A percentile compares a stretch with the other conserved stretches of the same genome.
Conservation (phyloP, 2,888 invertebrate species). For the Monopis laevigella region DNA sequence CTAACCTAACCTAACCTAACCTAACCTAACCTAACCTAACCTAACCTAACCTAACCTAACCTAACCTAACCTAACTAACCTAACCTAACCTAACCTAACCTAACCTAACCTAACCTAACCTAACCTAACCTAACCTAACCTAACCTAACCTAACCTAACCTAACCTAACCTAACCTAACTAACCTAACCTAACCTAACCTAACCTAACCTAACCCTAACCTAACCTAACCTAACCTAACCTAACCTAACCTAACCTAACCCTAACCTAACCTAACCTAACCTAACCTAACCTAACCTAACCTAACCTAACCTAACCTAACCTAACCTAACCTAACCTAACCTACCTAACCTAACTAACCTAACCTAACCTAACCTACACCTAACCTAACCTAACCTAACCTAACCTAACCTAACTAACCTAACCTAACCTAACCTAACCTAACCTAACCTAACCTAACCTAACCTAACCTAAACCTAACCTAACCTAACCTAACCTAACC, state of each 20-base stretch:
- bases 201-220: slow-evolving; percentile 17
- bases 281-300: slow-evolving; percentile 14
- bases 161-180: slow-evolving; percentile 16
- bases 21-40: slow-evolving; percentile 16
- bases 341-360: slow-evolving; percentile 17
- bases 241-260: slow-evolving; percentile 15
- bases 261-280: slow-evolving; percentile 15
- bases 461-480: slow-evolving; percentile 14
- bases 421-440: slow-evolving; percentile 9
- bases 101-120: slow-evolving; percentile 8
- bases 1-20: slow-evolving; percentile 15
- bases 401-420: slow-evolving; percentile 13
- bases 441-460: slow-evolving; percentile 14
- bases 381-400: slow-evolving; percentile 16
- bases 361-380: slow-evolving; percentile 16
- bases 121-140: slow-evolving; percentile 6
- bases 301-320: slow-evolving; percentile 14
- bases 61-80: slow-evolving; percentile 12
- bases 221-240: slow-evolving; percentile 16
- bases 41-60: slow-evolving; percentile 17
- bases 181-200: slow-evolving; percentile 16
- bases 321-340: slow-evolving; percentile 14
- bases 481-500: slow-evolving; percentile 5
- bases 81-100: slow-evolving; percentile 7
- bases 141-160: slow-evolving; percentile 8